Percentiles rank a stretch among this genome's conserved stretches.
Evolutionary conservation across 2,888 invertebrate species (phyloP).

Genomic region (Rhyacophila evoluta): DNA sequence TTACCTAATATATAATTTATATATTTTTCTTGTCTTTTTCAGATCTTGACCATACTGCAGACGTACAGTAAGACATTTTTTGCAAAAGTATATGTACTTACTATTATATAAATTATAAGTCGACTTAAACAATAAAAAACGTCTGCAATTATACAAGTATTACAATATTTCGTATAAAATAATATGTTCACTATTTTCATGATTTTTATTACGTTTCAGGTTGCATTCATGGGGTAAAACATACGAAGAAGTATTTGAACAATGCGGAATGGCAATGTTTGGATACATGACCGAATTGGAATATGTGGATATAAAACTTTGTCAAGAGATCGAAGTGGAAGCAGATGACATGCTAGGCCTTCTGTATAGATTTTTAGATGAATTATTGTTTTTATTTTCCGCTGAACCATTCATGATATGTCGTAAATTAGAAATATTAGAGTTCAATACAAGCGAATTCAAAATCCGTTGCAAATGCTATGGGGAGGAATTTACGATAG

Average conservation of each 20-base stretch:
- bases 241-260: slow-evolving; percentile 92
- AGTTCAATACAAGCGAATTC: slow-evolving; percentile 87
- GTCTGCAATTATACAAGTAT: background rate
- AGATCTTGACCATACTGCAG: slow-evolving; percentile 98
- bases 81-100: too few relatives aligned
- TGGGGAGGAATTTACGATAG: slow-evolving; percentile 94
- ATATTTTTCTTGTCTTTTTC: slow-evolving; percentile 59
- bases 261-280: slow-evolving; percentile 96
- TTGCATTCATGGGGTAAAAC: slow-evolving; percentile 93
- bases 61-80: slow-evolving; percentile 91
- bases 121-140: background rate
- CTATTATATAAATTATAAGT: background rate
- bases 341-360: slow-evolving; percentile 91
- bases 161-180: background rate
- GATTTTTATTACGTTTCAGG: slow-evolving; percentile 65
- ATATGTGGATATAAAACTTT: slow-evolving; percentile 83
- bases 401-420: slow-evolving; percentile 92
- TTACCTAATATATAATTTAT: background rate
- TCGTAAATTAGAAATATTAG: slow-evolving; percentile 87
- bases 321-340: slow-evolving; percentile 86
- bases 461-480: slow-evolving; percentile 83
- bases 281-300: slow-evolving; percentile 96
- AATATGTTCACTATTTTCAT: background rate
- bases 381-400: slow-evolving; percentile 91
- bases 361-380: slow-evolving; percentile 94